Base-by-base conservation (phyloP, 2,888 invertebrate genomes). In the Thereva nobilitata region DNA sequence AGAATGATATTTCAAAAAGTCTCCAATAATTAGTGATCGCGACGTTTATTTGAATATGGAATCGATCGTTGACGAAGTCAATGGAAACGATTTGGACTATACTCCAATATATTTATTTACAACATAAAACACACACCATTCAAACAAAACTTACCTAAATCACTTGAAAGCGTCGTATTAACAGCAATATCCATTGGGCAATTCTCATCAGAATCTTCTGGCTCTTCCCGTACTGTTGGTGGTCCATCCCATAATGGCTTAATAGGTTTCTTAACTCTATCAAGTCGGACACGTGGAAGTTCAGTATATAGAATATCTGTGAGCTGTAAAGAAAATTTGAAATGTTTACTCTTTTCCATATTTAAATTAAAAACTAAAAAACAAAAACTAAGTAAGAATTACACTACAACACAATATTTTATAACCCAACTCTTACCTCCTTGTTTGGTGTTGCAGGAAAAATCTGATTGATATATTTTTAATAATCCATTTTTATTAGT, bases 221-320 rank as follows among this genome's bases (percentile, higher is more conserved):
- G 85, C 76, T 87, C 87, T 74, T 86, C 86, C 72, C 84, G 82
- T 68, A 86, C 80, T 44, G 86, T 86, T 10, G 87, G 86, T 41
- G 86, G 86, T 3, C 84, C 84, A 70, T 83, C 83, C 75, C 86
- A 81, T 75, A 88, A 84, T 0, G 76, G 75, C 72, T 77, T 79
- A 9, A 73, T 76, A 2, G 79, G 77, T 69, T 86, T 84, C 54
- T 87, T 86, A 0, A 88, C 86, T 1, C 88, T 88, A 76, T 89
- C 89, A 71, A 89, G 79, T 41, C 89, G 84, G 3, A 88, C 84
- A 3, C 87, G 84, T 35, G 87, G 87, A 71, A 87, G 79, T 72
- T 81, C 80, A 72, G 80, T 79, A 70, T 79, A 81, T 59, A 80
- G 74, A 9, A 79, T 77, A 73, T 81, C 81, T 41, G 80, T 78